Conservation (phyloP, 2,113 vertebrate genomes). For the Artemisiospiza belli region DNA sequence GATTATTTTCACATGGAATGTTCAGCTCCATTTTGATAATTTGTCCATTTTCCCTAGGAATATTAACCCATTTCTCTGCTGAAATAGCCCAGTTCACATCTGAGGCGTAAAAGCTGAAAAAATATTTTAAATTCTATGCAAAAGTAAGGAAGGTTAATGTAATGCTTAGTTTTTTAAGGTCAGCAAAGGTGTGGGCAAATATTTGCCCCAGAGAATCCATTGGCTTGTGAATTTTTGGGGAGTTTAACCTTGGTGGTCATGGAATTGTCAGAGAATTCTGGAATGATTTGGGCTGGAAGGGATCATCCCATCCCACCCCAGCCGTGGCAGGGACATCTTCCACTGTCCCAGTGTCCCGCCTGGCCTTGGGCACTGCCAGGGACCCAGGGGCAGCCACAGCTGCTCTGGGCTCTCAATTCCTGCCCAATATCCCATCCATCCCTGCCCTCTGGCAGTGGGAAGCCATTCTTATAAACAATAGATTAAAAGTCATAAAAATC, state of each 20-base stretch:
- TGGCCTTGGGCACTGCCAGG: neutral
- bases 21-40: neutral
- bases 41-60: neutral
- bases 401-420: neutral
- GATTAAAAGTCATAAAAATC: neutral
- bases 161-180: neutral
- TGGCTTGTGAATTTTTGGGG: accelerated
- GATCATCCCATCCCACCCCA: neutral
- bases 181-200: accelerated
- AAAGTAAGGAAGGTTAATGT: neutral
- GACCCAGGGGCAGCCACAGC: neutral
- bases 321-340: neutral
- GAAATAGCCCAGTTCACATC: neutral
- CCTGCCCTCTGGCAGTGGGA: neutral
- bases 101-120: neutral
- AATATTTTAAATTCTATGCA: neutral
- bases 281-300: neutral
- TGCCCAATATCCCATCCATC: accelerated
- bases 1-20: neutral
- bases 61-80: neutral
- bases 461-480: neutral
- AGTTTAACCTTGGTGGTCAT: neutral
- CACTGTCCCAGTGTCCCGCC: neutral
- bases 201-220: accelerated
- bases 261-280: neutral